Evolutionary conservation across 2,113 vertebrate species (phyloP), one percentile per base, ranked within the genome.

Genomic region (Meriones unguiculatus): DNA sequence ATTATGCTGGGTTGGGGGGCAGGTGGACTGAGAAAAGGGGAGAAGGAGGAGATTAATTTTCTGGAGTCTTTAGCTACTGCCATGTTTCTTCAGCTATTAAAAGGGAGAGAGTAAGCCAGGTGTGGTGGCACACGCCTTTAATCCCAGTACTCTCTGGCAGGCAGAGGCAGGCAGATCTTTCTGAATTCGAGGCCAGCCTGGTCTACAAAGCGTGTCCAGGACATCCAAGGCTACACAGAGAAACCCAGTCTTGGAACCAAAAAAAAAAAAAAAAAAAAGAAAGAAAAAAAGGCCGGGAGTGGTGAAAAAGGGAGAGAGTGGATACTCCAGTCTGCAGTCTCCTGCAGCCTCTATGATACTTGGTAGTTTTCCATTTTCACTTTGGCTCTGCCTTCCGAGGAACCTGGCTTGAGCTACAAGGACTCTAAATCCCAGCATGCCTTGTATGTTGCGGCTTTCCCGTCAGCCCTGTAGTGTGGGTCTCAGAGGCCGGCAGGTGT

Each of bases 381-480:
- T 0, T 24, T 41, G 9, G 73, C 81, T 7, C 72, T 5, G 38
- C 50, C n/a, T 6, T 54, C 50, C 72, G 11, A 38, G 62, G 38
- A 22, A 32, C 46, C 30, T 2, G 65, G 64, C 41, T 17, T 15
- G 64, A 52, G n/a, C 24, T 0, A 0, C 5, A 7, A 54, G 85
- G 35, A 92, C 87, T 90, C 84, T 20, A 35, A 59, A 70, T 96
- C 93, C 89, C 86, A 80, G 93, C 91, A 41, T 69, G 89, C 95
- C 57, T 84, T 78, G 94, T 67, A 54, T 35, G 38, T 64, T 38
- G 96, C 95, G 96, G 89, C 88, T 96, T 96, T 93, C 85, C 85
- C 92, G 69, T 52, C 0, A 17, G 64, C 15, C 50, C 4, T 2
- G 11, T 35, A 12, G 38, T n/a, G 41, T 28, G 18, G 96, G 93